Evolutionary conservation across 2,888 invertebrate genomes (phyloP).

Genomic region (Tiphia femorata): DNA sequence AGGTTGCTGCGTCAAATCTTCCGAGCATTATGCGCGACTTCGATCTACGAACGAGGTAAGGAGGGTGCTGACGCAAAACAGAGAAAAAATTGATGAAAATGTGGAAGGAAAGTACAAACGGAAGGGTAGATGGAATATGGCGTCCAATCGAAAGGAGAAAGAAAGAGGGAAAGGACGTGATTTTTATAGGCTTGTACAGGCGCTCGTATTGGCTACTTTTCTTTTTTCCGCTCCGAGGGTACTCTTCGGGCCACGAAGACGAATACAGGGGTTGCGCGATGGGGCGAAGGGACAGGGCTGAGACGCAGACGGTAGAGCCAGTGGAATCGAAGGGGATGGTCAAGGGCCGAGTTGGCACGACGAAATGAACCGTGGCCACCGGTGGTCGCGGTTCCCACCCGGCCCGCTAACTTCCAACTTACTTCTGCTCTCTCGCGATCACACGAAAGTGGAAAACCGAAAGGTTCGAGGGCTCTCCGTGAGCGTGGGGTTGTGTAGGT

Average conservation of each 20-base stretch:
- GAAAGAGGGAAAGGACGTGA: slow-evolving; percentile 37
- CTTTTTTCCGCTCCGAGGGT: slow-evolving; percentile 41
- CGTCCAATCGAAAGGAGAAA: slow-evolving; percentile 1
- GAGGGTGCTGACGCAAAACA: slow-evolving; percentile 4
- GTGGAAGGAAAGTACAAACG: slow-evolving; percentile 16
- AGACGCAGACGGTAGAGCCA: slow-evolving; percentile 3
- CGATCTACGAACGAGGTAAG: slow-evolving; percentile 7
- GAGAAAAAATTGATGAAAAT: neutral
- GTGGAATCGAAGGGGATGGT: slow-evolving; percentile 1
- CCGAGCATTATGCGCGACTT: neutral
- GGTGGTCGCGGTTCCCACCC: slow-evolving; percentile 46
- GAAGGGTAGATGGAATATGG: slow-evolving; percentile 3
- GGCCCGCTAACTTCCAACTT: slow-evolving; percentile 37
- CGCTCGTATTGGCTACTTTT: slow-evolving; percentile 52
- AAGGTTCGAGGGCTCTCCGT: no score
- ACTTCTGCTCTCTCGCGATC: slow-evolving; percentile 31
- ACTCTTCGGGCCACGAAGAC: slow-evolving; percentile 15
- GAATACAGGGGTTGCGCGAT: slow-evolving; percentile 17
- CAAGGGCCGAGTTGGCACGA: slow-evolving; percentile 21
- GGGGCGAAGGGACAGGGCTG: neutral
- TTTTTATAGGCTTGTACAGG: slow-evolving; percentile 55
- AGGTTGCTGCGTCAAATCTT: no score
- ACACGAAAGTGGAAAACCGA: neutral
- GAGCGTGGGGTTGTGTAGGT: no score
- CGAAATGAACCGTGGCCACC: slow-evolving; percentile 55